Base-by-base conservation (phyloP, 2,888 invertebrate genomes). In the Halocaridina rubra region DNA sequence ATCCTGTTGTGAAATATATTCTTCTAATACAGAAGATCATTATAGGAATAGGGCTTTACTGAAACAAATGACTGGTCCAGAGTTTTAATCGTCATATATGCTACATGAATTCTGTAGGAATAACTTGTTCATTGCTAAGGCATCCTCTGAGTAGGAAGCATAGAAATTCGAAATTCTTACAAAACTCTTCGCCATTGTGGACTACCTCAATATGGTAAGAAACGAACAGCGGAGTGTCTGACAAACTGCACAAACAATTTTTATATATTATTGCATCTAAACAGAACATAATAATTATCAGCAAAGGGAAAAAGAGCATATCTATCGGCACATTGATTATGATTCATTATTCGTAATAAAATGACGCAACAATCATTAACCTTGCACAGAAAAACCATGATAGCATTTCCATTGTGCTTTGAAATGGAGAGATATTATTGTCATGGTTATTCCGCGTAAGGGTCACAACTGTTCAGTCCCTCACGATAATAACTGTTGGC, bases 251-350 rank as follows among this genome's bases (percentile, higher is more conserved):
- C 82, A 84, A 84, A 84, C 82, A 84, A 84, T 84, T 84, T n/a
- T 84, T 84, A 84, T 82, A 82, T 84, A 84, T 84, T 84, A 84
- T 84, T 84, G 82, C 82, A 84, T 84, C 82, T 84, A 84, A 84
- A 84, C 82, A 84, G 82, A 84, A 84, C 75, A 84, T 84, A 84
- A n/a, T n/a, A n/a, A 84, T 84, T 78, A 84, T 84, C 82, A 84
- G 82, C 82, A 84, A 84, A 84, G 82, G 82, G 82, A 77, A 84
- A 84, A 84, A 84, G 82, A 84, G 82, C 82, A 84, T 84, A 84
- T 84, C 82, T 84, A 84, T 84, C 82, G 78, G 82, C 82, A 84
- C 82, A 84, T 84, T 84, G 82, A 84, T 84, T 84, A 84, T 84
- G 78, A 84, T n/a, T 84, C 82, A 84, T 84, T 84, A 84, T 84